Evolutionary conservation across 2,888 invertebrate species (phyloP).

Genomic region (Marasmarcha lunaedactyla): DNA sequence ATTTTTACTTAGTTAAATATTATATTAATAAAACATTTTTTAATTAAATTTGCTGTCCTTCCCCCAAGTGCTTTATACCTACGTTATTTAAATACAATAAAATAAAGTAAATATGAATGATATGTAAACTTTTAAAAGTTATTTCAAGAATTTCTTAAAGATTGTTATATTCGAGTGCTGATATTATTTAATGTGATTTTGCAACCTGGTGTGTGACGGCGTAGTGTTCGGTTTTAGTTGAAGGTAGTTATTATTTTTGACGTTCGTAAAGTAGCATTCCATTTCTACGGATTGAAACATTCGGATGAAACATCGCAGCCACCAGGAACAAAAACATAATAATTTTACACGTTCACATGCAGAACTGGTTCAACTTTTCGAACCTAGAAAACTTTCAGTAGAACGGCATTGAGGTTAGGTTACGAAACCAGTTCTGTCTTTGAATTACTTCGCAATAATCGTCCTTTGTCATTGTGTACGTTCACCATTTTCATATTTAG

Average conservation of each 20-base stretch:
- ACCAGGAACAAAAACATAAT: slow-evolving; percentile 32
- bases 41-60: slow-evolving; percentile 73
- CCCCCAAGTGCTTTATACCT: slow-evolving; percentile 72
- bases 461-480: slow-evolving; percentile 32
- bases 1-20: slow-evolving; percentile 70
- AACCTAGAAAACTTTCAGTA: neutral
- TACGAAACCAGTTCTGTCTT: slow-evolving; percentile 26
- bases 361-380: slow-evolving; percentile 27
- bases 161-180: slow-evolving; percentile 57
- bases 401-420: too few relatives aligned
- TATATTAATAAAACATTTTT: slow-evolving; percentile 68
- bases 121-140: slow-evolving; percentile 63
- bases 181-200: slow-evolving; percentile 50
- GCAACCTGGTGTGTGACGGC: slow-evolving; percentile 36
- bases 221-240: slow-evolving; percentile 18
- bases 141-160: slow-evolving; percentile 47
- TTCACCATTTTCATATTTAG: slow-evolving; percentile 35
- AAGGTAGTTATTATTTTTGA: too few relatives aligned
- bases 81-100: slow-evolving; percentile 69
- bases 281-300: too few relatives aligned
- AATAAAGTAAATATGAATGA: slow-evolving; percentile 55
- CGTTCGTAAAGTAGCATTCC: too few relatives aligned
- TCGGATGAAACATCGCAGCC: slow-evolving; percentile 4
- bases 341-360: slow-evolving; percentile 24
- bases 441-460: slow-evolving; percentile 26